phyloP scores from a whole-genome alignment of 2,888 invertebrate species.

The Drosophila algonquin region DNA sequence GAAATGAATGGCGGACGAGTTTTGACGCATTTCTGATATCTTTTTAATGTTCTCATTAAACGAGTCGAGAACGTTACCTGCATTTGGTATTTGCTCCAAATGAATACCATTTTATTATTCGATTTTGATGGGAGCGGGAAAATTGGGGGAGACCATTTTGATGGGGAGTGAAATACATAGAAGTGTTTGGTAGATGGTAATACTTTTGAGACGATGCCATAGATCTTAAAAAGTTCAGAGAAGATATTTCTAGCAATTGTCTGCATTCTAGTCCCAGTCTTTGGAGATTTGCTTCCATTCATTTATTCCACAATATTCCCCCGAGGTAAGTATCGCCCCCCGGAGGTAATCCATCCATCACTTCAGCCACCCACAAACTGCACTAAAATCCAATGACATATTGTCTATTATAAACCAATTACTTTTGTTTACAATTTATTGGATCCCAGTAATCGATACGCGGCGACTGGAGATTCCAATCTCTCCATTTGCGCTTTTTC shows the following conservation, averaged over 20 bases:
- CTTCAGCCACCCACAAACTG: background rate
- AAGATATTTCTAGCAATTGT: too few relatives aligned
- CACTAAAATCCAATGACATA: conserved; percentile 41
- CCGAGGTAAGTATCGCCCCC: background rate
- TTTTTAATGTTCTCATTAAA: conserved; percentile 70
- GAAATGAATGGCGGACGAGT: conserved; percentile 24
- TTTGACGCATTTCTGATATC: conserved; percentile 66
- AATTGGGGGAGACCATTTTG: background rate
- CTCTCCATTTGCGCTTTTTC: conserved; percentile 14
- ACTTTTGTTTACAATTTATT: conserved; percentile 17
- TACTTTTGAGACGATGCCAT: too few relatives aligned
- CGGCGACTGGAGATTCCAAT: background rate
- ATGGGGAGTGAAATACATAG: background rate
- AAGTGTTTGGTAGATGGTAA: too few relatives aligned
- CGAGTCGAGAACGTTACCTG: conserved; percentile 44
- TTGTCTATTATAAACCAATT: conserved; percentile 15
- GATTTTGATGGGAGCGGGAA: background rate
- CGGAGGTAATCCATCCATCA: conserved; percentile 6
- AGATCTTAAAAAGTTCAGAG: too few relatives aligned
- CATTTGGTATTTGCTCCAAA: conserved; percentile 31
- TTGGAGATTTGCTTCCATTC: too few relatives aligned
- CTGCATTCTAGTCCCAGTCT: too few relatives aligned
- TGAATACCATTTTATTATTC: conserved; percentile 1
- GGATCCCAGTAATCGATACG: conserved; percentile 57
- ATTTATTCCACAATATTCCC: background rate